phyloP scores from a whole-genome alignment of 2,888 invertebrate genomes.

The Drosophila meridiana region DNA sequence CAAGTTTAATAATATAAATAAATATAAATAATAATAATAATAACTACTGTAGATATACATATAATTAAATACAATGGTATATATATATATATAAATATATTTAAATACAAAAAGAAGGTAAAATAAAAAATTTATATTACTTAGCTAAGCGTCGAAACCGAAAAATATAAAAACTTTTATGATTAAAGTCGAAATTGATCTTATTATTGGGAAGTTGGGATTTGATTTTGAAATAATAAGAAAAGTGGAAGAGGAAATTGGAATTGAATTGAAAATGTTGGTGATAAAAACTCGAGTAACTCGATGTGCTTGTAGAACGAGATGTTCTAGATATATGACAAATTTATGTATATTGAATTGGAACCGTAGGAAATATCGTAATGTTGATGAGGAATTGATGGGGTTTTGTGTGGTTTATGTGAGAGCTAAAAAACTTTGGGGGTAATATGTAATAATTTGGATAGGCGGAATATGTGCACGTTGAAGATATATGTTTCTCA shows the following conservation, averaged over 20 bases:
- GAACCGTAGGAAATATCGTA: no score
- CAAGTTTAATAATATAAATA: constrained; percentile 64
- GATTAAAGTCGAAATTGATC: constrained; percentile 53
- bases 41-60: constrained; percentile 67
- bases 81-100: constrained; percentile 56
- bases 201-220: constrained; percentile 12
- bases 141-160: constrained; percentile 77
- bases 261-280: no score
- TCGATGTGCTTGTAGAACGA: no score
- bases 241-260: neutral
- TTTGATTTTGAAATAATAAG: neutral
- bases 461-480: no score
- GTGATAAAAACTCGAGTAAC: no score
- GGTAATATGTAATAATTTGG: no score
- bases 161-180: constrained; percentile 80
- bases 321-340: no score
- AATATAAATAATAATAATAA: constrained; percentile 49
- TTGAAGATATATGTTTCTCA: no score
- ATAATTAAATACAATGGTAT: constrained; percentile 57
- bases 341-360: no score
- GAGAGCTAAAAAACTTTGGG: no score
- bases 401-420: no score
- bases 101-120: constrained; percentile 58
- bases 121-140: constrained; percentile 72
- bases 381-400: no score